These are phyloP conservation scores for Reticulitermes lucifugus DNA, from an alignment of 2,888 invertebrate species.

Conservation along the genomic window DNA sequence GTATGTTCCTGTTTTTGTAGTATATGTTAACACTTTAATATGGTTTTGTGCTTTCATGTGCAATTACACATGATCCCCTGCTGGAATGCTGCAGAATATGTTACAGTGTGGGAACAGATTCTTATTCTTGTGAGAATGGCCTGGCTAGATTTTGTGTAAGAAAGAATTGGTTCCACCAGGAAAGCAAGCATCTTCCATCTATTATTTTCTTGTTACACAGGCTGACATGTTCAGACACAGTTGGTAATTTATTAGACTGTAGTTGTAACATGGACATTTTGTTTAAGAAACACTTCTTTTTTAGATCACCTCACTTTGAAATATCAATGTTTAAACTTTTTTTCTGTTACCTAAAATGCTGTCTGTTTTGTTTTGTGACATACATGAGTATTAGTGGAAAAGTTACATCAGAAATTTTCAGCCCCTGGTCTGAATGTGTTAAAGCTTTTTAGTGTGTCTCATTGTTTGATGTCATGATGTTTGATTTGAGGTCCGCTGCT, in stretches of 20 bases:
- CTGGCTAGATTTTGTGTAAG: neutral
- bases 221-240: neutral
- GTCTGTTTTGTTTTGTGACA: too few species aligned
- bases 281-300: too few species aligned
- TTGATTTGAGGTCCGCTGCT: neutral
- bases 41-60: neutral
- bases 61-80: neutral
- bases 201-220: neutral
- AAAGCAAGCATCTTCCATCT: constrained; percentile 8
- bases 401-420: too few species aligned
- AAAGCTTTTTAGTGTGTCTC: neutral
- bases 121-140: constrained; percentile 2
- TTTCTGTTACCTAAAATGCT: too few species aligned
- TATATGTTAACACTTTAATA: neutral
- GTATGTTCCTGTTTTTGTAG: neutral
- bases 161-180: neutral
- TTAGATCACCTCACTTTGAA: too few species aligned
- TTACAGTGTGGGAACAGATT: neutral
- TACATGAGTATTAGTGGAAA: too few species aligned
- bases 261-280: too few species aligned
- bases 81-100: neutral
- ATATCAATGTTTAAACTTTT: too few species aligned
- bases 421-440: too few species aligned
- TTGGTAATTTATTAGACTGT: too few species aligned
- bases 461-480: neutral